Base-by-base conservation (phyloP, 1,140 invertebrate species). In the Halesus radiatus region DNA sequence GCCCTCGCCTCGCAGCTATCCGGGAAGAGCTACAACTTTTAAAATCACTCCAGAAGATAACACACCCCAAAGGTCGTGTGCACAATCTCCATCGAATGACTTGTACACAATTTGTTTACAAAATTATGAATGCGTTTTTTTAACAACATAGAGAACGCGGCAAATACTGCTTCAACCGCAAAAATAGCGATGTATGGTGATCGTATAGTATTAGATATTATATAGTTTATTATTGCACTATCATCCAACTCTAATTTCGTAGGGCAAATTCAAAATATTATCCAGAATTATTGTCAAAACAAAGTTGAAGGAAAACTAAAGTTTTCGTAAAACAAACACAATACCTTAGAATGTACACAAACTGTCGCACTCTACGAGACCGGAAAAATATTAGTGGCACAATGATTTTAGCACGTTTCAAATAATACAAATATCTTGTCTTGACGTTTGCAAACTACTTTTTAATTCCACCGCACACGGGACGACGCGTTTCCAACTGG, bases 361-460 rank as follows among this genome's bases (percentile, higher is more conserved):
- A 29, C 23, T 1, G 23, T 13, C 60, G 23, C 23, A 64, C 15
- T 16, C 23, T 29, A 23, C 20, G 16, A 64, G 60, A 8, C 0
- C 6, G 10, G 23, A 23, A 64, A 22, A 29, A 45, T 37, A 45
- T 37, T 18, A 29, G 16, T 74, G 22, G 23, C 72, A 74, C 72
- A 32, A 13, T 58, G 22, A 29, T 53, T 23, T 50, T 29, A 54
- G 72, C 72, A 74, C 72, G 32, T 74, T 56, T 56, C 29, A 56
- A 74, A 74, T 74, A 74, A 74, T 74, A 74, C 52, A 74, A 56
- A 56, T 74, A 74, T 74, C 72, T 74, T 32, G 52, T 50, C 68
- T 73, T 79, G 78, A 79, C 78, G 78, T 79, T 79, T 79, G 56
- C 10, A 74, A 79, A 78, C 60, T 70, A 72, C 52, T 78, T 78